Evolutionary conservation across 2,888 invertebrate species (phyloP), one percentile per base, ranked within the genome.

Genomic region (Drosophila tanythrix): DNA sequence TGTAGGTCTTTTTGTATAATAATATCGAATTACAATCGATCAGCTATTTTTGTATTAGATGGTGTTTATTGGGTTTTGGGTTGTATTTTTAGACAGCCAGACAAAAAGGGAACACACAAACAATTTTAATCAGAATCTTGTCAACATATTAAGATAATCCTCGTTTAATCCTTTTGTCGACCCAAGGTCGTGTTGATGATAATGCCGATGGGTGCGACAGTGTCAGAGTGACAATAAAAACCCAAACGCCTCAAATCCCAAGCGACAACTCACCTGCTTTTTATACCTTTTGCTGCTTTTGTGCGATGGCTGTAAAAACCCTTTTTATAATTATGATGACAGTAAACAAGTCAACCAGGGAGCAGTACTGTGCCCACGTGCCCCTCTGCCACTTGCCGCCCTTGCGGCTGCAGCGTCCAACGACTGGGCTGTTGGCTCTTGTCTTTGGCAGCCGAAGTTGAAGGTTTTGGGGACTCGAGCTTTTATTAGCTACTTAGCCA

Each of bases 131-230:
- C 89, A 79, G 89, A 76, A 87, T 90, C 90, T 89, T 87, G 87
- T 87, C 87, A 87, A 87, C 87, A 90, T 90, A 90, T 89, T 89
- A 89, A 87, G 87, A 87, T 87, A 90, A 87, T 90, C 84, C 74
- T 71, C 82, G 77, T 89, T 90, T 90, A 90, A 88, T 88, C 88
- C 89, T 63, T 89, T 90, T 79, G 88, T 79, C 85, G 88, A 89
- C 85, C 82, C 89, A 88, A 82, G 90, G 89, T 88, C 89, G 74
- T 65, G 68, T 66, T 70, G 62, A 59, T 74, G 60, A 83, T 72
- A 76, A 64, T 70, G 60, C 59, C 55, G 25, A 73, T 78, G 65
- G 79, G 48, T 74, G 76, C 68, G 66, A 43, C 46, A 66, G 67
- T 68, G 67, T 74, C 70, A 63, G 66, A 59, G 65, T 65, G 74